These are phyloP conservation scores for Micromussa lordhowensis DNA, from an alignment of 92 coral and sea anemone species.

Conservation along the genomic window DNA sequence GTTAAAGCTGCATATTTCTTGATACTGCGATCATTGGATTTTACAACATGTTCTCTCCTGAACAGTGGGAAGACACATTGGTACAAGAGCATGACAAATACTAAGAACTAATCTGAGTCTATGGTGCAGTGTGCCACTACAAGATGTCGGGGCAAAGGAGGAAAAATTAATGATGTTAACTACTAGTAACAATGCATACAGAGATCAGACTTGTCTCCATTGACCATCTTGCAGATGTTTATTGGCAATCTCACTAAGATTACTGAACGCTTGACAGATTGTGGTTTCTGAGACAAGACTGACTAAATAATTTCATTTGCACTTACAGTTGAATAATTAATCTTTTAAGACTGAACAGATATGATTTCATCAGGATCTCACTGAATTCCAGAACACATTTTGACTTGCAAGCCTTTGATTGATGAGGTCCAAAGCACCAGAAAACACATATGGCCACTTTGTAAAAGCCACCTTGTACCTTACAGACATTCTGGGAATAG, in stretches of 20 bases:
- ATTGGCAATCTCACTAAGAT: too few relatives aligned
- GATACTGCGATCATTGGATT: not conserved
- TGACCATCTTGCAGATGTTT: not conserved
- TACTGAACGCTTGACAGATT: not conserved
- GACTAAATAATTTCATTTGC: too few relatives aligned
- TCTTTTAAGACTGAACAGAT: not conserved
- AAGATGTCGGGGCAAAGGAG: not conserved
- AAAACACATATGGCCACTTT: slow-evolving; percentile 68
- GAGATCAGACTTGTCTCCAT: not conserved
- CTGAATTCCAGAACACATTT: slow-evolving; percentile 67
- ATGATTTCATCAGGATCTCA: not conserved
- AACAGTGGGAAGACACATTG: not conserved
- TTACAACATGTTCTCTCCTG: not conserved
- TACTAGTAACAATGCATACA: not conserved
- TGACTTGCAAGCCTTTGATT: slow-evolving; percentile 73
- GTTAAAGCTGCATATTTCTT: not conserved
- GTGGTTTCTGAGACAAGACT: too few relatives aligned
- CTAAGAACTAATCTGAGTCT: not conserved
- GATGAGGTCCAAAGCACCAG: slow-evolving; percentile 79
- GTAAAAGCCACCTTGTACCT: slow-evolving; percentile 81
- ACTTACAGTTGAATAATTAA: not conserved
- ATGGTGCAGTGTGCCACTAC: not conserved
- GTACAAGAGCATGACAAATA: not conserved
- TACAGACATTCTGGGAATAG: slow-evolving; percentile 49
- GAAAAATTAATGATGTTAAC: not conserved